Evolutionary conservation across 2,888 invertebrate genomes (phyloP), one percentile per base, ranked within the genome.

Genomic region (Andrena dorsata): DNA sequence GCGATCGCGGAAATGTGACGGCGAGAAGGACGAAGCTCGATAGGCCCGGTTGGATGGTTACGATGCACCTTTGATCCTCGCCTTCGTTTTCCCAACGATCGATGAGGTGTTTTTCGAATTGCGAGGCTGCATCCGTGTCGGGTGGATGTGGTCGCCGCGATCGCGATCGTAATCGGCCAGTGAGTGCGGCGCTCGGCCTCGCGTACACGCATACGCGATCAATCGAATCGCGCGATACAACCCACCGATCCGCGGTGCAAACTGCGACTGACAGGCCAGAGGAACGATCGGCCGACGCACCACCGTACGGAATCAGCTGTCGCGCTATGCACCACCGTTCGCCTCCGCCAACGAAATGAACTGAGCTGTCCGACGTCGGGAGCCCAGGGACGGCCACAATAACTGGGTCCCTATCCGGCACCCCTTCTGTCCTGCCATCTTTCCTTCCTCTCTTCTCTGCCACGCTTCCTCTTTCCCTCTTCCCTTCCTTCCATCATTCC

Each of bases 281-380:
- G 74, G 58, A 74, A 71, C 76, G 82, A 76, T 84, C 86, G 78
- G 61, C 53, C 68, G 49, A 82, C 83, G 70, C 84, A 84, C 82
- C 79, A 78, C 75, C 63, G 74, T 69, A 58, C 68, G 51, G 73
- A 78, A 89, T 89, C 88, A 88, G 88, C 89, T 88, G 88, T 86
- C 84, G 83, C 49, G 71, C 72, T 86, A 63, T 83, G 71, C 83
- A 82, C 80, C 82, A 75, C 78, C 83, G 77, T 73, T 80, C 84
- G 76, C 80, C 73, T 79, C 79, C 78, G 61, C 75, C 88, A 76
- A 85, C 80, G 76, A 78, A 88, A 83, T 87, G 83, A 89, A 80
- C 73, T 72, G 76, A 86, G 79, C 89, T 84, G 78, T 73, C 73
- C 83, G 73, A 68, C 69, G 53, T 64, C 79, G 73, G 68, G 61